A percentile compares a stretch with the other conserved stretches of the same genome.
Conservation (phyloP, 2,888 invertebrate genomes). For the Diabrotica balteata region DNA sequence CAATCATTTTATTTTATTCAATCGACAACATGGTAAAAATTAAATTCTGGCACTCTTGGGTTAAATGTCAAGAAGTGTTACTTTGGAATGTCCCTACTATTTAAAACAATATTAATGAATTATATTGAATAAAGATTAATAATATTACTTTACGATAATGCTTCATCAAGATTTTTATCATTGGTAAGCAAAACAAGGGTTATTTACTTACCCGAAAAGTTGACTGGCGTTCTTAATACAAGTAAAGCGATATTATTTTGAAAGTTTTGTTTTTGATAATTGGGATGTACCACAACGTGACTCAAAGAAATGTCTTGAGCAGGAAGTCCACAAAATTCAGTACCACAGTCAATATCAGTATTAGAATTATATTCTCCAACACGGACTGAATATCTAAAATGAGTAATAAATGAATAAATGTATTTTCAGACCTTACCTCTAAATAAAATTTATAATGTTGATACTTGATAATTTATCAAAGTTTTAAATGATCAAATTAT, state of each 20-base stretch:
- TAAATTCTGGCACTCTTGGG: no score
- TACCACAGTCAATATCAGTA: conserved; percentile 78
- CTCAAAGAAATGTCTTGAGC: conserved; percentile 75
- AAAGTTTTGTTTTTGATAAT: conserved; percentile 68
- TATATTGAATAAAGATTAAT: no score
- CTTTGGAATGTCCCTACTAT: no score
- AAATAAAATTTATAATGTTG: no score
- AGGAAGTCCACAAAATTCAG: conserved; percentile 76
- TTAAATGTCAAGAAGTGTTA: conserved; percentile 20
- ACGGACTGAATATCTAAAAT: conserved; percentile 71
- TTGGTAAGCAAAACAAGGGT: no score
- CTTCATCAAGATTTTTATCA: no score
- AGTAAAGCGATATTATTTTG: conserved; percentile 77
- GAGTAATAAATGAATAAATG: not conserved
- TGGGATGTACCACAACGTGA: conserved; percentile 79
- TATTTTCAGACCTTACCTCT: no score
- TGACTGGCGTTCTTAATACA: conserved; percentile 73
- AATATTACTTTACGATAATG: no score
- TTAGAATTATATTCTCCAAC: conserved; percentile 78
- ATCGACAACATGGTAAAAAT: not conserved
- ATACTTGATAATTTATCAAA: no score
- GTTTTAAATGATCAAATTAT: no score
- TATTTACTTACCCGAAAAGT: conserved; percentile 65
- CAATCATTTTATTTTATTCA: no score
- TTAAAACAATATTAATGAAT: no score